Conservation (phyloP, 2,888 invertebrate genomes). For the Tetrapedia diversipes region DNA sequence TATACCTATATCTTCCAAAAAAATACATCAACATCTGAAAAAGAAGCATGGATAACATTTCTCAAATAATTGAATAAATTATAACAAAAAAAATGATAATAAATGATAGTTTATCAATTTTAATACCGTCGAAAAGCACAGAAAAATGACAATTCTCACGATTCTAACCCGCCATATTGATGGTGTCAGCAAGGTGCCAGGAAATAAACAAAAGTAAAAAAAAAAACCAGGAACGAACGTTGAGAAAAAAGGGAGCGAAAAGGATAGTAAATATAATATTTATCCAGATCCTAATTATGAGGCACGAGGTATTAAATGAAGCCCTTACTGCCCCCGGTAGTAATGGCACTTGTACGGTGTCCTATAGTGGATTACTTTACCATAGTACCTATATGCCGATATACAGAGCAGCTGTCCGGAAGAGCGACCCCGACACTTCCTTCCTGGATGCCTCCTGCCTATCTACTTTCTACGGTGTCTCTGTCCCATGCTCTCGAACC, state of each 20-base stretch:
- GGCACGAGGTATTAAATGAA: constrained; percentile 80
- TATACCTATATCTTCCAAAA: too few species aligned
- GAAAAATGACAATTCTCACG: neutral
- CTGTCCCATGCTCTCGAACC: constrained; percentile 60
- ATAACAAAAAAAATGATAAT: too few species aligned
- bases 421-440: constrained; percentile 82
- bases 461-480: constrained; percentile 65
- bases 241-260: neutral
- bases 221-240: neutral
- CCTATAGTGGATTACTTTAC: constrained; percentile 82
- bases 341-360: constrained; percentile 82
- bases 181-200: neutral
- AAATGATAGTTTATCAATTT: too few species aligned
- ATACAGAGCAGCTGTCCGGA: constrained; percentile 80
- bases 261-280: constrained; percentile 63
- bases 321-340: constrained; percentile 73
- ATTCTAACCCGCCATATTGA: too few species aligned
- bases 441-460: constrained; percentile 77
- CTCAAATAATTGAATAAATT: too few species aligned
- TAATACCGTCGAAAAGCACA: neutral
- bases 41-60: too few species aligned
- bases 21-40: too few species aligned
- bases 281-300: constrained; percentile 77
- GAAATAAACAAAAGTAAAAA: neutral
- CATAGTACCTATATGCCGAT: constrained; percentile 72